Conservation (phyloP, 1,140 invertebrate species). For the Zaprionus tsacasi region DNA sequence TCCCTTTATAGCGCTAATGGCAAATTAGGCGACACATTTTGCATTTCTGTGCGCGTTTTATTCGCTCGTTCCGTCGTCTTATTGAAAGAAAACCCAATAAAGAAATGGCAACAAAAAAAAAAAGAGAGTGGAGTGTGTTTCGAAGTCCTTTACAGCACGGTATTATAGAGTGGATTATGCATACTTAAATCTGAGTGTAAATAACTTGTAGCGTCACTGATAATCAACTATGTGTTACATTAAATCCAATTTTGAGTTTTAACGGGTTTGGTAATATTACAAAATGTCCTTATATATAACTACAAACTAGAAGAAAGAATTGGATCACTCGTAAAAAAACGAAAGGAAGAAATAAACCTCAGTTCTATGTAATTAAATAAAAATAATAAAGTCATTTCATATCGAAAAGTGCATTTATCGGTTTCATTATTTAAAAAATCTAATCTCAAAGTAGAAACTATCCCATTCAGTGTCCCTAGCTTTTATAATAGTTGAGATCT, state of each 20-base stretch:
- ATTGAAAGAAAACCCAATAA: constrained; percentile 56
- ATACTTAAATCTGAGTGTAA: neutral
- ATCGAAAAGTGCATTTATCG: too few relatives aligned
- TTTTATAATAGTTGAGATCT: too few relatives aligned
- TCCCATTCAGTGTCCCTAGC: too few relatives aligned
- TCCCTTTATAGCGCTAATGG: constrained; percentile 78
- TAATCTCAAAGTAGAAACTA: too few relatives aligned
- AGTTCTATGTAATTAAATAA: too few relatives aligned
- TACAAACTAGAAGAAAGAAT: too few relatives aligned
- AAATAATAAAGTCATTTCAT: too few relatives aligned
- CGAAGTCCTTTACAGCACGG: neutral
- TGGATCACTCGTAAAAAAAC: too few relatives aligned
- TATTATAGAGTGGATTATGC: constrained; percentile 5
- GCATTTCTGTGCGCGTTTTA: constrained; percentile 27
- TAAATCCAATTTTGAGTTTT: neutral
- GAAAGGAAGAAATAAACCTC: too few relatives aligned
- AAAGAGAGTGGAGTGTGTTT: neutral
- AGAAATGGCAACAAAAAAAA: constrained; percentile 8
- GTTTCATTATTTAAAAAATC: too few relatives aligned
- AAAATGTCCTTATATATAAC: too few relatives aligned
- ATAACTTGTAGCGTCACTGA: neutral
- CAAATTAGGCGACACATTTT: constrained; percentile 75
- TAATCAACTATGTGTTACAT: neutral
- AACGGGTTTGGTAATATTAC: too few relatives aligned
- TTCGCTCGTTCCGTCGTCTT: constrained; percentile 18